phyloP scores from a whole-genome alignment of 1,140 invertebrate species.

The Zelostemma sp. region DNA sequence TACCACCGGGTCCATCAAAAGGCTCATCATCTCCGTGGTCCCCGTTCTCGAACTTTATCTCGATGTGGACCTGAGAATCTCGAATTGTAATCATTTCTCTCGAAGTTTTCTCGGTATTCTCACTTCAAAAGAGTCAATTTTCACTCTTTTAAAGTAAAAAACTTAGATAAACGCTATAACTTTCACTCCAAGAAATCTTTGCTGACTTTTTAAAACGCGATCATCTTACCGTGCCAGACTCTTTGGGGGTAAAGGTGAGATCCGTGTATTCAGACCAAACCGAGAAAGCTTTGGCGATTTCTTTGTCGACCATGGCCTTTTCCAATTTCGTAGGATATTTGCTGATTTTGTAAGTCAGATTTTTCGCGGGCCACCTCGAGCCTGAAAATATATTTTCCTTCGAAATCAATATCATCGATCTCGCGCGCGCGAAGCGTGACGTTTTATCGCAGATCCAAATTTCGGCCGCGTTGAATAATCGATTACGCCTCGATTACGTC shows the following conservation, averaged over 20 bases:
- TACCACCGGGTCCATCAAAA: constrained; percentile 92
- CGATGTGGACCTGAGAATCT: constrained; percentile 88
- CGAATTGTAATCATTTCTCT: too few relatives aligned
- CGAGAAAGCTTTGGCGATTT: constrained; percentile 84
- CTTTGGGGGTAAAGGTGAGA: constrained; percentile 83
- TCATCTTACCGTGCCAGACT: constrained; percentile 75
- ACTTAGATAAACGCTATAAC: too few relatives aligned
- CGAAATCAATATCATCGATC: not conserved
- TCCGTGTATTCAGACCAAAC: constrained; percentile 91
- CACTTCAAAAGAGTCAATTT: too few relatives aligned
- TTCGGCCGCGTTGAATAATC: constrained; percentile 49
- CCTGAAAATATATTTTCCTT: too few relatives aligned
- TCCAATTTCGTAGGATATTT: constrained; percentile 85
- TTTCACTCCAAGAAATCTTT: too few relatives aligned
- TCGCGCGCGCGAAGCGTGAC: not conserved
- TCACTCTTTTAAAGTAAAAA: too few relatives aligned
- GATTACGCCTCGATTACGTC: constrained; percentile 46
- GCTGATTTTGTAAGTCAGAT: constrained; percentile 89
- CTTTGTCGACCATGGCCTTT: constrained; percentile 80
- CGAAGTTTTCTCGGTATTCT: too few relatives aligned
- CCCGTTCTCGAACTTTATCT: constrained; percentile 87
- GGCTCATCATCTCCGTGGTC: constrained; percentile 95
- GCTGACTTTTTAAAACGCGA: constrained; percentile 1
- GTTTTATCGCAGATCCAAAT: not conserved
- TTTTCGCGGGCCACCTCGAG: constrained; percentile 91